These are phyloP conservation scores for Zoroaster sp. DNA, from an alignment of 53 echinoderm and acorn worm species.

Conservation along the genomic window DNA sequence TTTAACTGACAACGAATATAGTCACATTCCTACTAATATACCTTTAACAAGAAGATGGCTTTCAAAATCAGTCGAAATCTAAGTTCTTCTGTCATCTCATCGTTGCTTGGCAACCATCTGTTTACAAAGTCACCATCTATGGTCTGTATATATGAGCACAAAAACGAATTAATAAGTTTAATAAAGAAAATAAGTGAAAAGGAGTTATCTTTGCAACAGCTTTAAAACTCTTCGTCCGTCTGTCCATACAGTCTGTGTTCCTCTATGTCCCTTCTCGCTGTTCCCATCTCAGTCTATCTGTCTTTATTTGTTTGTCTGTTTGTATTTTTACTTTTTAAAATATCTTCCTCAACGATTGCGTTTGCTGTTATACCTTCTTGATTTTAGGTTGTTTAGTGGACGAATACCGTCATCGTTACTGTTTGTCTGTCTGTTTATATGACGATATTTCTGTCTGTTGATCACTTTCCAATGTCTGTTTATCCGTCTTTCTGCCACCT, in stretches of 20 bases:
- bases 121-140: not conserved
- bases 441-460: too few relatives aligned
- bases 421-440: too few relatives aligned
- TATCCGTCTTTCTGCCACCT: too few relatives aligned
- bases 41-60: not conserved
- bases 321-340: too few relatives aligned
- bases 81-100: slow-evolving; percentile 24
- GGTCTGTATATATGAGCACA: not conserved
- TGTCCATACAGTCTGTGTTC: too few relatives aligned
- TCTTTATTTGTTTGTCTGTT: too few relatives aligned
- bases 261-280: too few relatives aligned
- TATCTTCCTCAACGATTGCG: not conserved
- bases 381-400: too few relatives aligned
- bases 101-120: not conserved
- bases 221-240: not conserved
- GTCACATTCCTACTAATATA: not conserved
- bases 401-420: too few relatives aligned
- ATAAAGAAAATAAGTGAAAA: not conserved
- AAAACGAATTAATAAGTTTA: not conserved
- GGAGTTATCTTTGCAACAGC: not conserved
- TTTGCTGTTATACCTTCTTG: too few relatives aligned
- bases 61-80: slow-evolving; percentile 10
- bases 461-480: too few relatives aligned
- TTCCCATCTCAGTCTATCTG: too few relatives aligned
- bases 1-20: not conserved